Evolutionary conservation across 2,797 vertebrate species (phyloP), one percentile per base, ranked within the genome.

Genomic region (Microhierax caerulescens): DNA sequence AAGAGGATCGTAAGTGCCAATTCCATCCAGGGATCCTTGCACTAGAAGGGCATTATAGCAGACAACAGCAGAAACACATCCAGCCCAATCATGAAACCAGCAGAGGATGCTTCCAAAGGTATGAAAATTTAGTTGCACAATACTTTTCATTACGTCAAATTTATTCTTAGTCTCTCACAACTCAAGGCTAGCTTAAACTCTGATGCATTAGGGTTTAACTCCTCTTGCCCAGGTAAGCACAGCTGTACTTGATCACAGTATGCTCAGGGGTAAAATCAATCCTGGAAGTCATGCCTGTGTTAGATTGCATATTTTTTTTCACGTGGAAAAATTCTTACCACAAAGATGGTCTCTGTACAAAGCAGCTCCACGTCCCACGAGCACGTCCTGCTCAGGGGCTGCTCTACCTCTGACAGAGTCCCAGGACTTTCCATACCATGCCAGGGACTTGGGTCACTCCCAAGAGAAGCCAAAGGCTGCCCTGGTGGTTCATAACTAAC

Each of bases 331-430:
- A n/a, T 19, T 7, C 28, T 67, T 69, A 15, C 18, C 27, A 36
- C 34, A 57, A 53, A 51, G 23, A 17, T 21, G 22, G 28, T 47
- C 28, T 21, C 48, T 23, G 17, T 56, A 39, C 12, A 24, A 72
- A 43, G 32, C 41, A 68, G 43, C 30, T 79, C n/a, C 22, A 7
- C 8, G 6, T 34, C 32, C 50, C 48, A 53, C 1, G 1, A 14
- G 4, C 14, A 28, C 4, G 0, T 48, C 30, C 57, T 1, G 0
- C 41, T 41, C 30, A 30, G 56, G 39, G 17, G 20, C 43, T 78
- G 25, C 30, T 68, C 27, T n/a, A 10, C 23, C 30, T 74, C 67
- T 73, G 41, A 60, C 3, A 1, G 39, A 37, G 16, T 63, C 36
- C 37, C 18, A 41, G 43, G 43, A 36, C 30, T 56, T 48, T 43